Evolutionary conservation across 2,797 vertebrate genomes (phyloP).

Genomic region (Pseudopleuronectes americanus): DNA sequence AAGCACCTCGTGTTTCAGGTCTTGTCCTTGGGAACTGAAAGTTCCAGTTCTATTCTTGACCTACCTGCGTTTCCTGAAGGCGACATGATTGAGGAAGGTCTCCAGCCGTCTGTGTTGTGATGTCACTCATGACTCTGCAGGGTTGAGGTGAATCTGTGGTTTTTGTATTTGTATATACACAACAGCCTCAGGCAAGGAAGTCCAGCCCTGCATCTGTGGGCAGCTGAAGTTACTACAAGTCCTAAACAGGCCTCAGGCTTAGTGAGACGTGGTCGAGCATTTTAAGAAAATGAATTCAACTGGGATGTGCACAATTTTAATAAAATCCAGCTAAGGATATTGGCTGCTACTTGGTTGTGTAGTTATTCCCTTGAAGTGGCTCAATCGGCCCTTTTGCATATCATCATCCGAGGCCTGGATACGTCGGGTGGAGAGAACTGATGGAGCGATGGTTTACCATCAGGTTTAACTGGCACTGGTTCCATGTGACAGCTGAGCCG

Average conservation of each 20-base stretch:
- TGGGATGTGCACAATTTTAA: constrained; percentile 38
- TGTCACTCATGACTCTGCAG: no score
- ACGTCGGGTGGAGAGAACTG: constrained; percentile 27
- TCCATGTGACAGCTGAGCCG: constrained; percentile 21
- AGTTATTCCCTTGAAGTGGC: constrained; percentile 48
- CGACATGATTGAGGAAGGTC: no score
- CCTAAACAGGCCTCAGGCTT: constrained; percentile 42
- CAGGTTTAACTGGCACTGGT: not conserved
- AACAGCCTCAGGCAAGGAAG: constrained; percentile 58
- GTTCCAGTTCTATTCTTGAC: no score
- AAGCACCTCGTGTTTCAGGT: no score
- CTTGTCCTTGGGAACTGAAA: no score
- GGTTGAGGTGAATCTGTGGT: no score
- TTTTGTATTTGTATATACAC: constrained; percentile 33
- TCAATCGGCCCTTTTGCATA: constrained; percentile 44
- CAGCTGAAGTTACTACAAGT: constrained; percentile 49
- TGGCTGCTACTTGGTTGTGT: constrained; percentile 35
- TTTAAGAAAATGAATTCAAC: constrained; percentile 52
- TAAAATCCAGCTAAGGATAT: constrained; percentile 21
- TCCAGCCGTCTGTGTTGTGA: no score
- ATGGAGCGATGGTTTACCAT: no score
- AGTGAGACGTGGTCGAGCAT: constrained; percentile 55
- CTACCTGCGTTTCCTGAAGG: no score
- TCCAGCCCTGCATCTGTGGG: constrained; percentile 51
- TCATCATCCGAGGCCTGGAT: constrained; percentile 37